phyloP scores from a whole-genome alignment of 2,888 invertebrate species.

The Thereva nobilitata region DNA sequence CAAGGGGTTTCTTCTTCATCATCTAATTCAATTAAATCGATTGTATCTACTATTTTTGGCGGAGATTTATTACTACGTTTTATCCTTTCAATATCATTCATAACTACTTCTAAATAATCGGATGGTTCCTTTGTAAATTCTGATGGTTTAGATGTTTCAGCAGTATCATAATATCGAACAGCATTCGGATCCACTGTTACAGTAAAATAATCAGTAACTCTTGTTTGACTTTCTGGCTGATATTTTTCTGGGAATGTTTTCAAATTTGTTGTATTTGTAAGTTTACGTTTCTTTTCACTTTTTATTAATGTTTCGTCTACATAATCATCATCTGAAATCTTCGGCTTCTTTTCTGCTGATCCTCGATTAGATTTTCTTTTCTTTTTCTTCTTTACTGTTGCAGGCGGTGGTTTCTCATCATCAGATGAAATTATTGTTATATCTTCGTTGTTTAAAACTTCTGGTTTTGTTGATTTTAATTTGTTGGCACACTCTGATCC shows the following conservation, averaged over 20 bases:
- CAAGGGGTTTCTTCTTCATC: neutral
- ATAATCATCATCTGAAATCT: too few relatives aligned
- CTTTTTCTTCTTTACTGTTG: too few relatives aligned
- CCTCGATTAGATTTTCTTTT: too few relatives aligned
- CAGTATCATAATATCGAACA: conserved; percentile 37
- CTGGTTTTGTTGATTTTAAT: too few relatives aligned
- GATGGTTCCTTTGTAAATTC: neutral
- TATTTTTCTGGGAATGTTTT: conserved; percentile 37
- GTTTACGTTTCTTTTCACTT: conserved; percentile 15
- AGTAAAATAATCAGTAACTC: conserved; percentile 35
- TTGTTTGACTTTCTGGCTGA: conserved; percentile 35
- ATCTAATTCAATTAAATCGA: neutral
- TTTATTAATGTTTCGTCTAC: conserved; percentile 41
- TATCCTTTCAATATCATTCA: neutral
- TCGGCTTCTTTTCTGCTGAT: too few relatives aligned
- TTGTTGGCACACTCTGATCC: too few relatives aligned
- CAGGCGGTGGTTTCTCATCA: too few relatives aligned
- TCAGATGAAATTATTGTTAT: too few relatives aligned
- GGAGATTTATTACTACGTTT: neutral
- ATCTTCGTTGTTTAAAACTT: too few relatives aligned
- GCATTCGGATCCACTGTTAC: conserved; percentile 7
- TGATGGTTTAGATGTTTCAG: conserved; percentile 29
- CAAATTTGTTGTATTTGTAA: conserved; percentile 40
- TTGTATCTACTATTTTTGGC: neutral
- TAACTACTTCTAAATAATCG: neutral